Conservation (phyloP, 2,113 vertebrate genomes). For the Grantiella picta region DNA sequence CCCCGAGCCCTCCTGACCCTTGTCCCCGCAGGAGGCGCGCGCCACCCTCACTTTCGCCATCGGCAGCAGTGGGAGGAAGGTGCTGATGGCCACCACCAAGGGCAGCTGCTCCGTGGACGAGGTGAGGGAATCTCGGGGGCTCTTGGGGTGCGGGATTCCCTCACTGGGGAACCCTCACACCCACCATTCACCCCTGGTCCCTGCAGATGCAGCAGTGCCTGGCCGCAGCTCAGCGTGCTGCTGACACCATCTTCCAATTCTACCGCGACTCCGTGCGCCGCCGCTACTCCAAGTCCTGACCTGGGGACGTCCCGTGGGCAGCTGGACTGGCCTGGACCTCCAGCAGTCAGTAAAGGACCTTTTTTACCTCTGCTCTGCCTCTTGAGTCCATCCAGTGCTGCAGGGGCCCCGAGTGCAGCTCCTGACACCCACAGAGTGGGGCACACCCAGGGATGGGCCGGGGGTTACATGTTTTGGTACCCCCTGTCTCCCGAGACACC, state of each 20-base stretch:
- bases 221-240: constrained; percentile 78
- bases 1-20: background rate
- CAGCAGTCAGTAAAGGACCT: background rate
- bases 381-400: rapidly evolving
- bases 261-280: constrained; percentile 83
- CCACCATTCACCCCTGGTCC: rapidly evolving
- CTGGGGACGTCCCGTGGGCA: rapidly evolving
- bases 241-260: constrained; percentile 85
- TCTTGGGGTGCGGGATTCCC: rapidly evolving
- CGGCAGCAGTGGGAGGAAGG: constrained; percentile 75
- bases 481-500: background rate
- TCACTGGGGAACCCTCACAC: rapidly evolving
- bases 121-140: constrained; percentile 53
- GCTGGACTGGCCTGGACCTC: background rate
- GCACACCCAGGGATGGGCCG: rapidly evolving
- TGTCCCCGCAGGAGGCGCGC: constrained; percentile 75
- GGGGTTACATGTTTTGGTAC: rapidly evolving
- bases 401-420: too few relatives aligned
- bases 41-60: constrained; percentile 88
- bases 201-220: constrained; percentile 87
- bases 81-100: constrained; percentile 83
- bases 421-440: too few relatives aligned
- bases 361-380: background rate
- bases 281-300: constrained; percentile 83
- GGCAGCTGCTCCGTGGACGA: constrained; percentile 84